These are phyloP conservation scores for Synergus itoensis DNA, from an alignment of 2,888 invertebrate genomes.

Conservation along the genomic window DNA sequence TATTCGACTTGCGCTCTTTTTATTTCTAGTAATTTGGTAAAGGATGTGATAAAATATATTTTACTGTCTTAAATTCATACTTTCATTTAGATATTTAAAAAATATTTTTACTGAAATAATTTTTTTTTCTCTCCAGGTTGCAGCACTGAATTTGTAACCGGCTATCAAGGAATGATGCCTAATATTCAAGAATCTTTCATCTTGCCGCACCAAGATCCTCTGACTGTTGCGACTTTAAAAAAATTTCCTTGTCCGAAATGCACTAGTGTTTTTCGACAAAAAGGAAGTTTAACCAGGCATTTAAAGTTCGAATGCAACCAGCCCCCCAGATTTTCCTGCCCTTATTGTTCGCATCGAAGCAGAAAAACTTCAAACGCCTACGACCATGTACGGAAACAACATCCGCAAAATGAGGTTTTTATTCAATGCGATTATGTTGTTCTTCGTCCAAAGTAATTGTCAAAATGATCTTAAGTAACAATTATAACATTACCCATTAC, in stretches of 20 bases:
- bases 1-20: neutral
- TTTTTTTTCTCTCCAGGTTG: neutral
- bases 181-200: neutral
- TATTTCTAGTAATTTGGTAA: neutral
- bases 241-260: slow-evolving; percentile 63
- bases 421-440: slow-evolving; percentile 48
- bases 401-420: slow-evolving; percentile 56
- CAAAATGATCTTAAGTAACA: no score
- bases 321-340: slow-evolving; percentile 71
- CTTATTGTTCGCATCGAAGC: slow-evolving; percentile 60
- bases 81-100: neutral
- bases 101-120: neutral
- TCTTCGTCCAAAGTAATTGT: no score
- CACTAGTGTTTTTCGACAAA: slow-evolving; percentile 60
- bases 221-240: neutral
- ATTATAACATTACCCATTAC: no score
- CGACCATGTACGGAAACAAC: slow-evolving; percentile 65
- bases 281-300: slow-evolving; percentile 63
- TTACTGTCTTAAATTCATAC: neutral
- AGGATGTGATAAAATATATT: neutral
- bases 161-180: neutral
- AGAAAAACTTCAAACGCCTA: slow-evolving; percentile 59
- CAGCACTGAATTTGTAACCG: neutral
- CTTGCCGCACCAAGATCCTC: neutral
- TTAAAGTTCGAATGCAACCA: slow-evolving; percentile 74